These are phyloP conservation scores for Graptemys geographica DNA, from an alignment of 2,797 vertebrate species.

Conservation along the genomic window DNA sequence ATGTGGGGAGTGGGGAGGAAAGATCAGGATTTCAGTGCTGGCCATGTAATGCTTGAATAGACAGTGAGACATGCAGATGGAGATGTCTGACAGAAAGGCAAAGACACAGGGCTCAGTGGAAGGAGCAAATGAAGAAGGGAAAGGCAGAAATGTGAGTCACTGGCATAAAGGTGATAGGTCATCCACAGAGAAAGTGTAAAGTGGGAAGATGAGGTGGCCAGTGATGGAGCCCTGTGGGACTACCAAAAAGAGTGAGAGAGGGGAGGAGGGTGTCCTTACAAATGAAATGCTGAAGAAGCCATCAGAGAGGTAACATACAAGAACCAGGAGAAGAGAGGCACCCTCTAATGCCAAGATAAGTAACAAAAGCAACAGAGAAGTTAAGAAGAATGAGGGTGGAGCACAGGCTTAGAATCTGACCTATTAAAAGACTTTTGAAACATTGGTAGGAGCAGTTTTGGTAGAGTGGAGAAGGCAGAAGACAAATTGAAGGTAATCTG, in stretches of 20 bases:
- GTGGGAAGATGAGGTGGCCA: not conserved
- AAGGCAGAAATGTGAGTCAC: accelerated
- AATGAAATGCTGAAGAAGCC: not conserved
- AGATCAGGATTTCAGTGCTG: not conserved
- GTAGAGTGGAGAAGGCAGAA: not conserved
- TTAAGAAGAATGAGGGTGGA: not conserved
- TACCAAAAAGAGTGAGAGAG: not conserved
- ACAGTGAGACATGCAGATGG: not conserved
- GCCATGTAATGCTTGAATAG: not conserved
- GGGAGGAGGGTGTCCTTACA: not conserved
- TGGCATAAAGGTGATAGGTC: accelerated
- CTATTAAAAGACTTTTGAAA: not conserved
- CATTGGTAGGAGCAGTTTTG: not conserved
- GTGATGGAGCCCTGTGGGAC: not conserved
- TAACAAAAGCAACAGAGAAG: not conserved
- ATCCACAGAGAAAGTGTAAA: not conserved
- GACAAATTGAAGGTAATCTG: not conserved
- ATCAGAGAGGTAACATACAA: not conserved
- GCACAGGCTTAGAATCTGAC: not conserved
- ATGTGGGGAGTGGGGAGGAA: not conserved
- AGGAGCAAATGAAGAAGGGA: accelerated
- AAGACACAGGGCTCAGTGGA: accelerated
- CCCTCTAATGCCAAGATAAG: not conserved
- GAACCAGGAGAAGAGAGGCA: not conserved
- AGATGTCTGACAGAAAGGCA: accelerated